Evolutionary conservation across 1,140 invertebrate species (phyloP), one percentile per base, ranked within the genome.

Genomic region (Idris sp.): DNA sequence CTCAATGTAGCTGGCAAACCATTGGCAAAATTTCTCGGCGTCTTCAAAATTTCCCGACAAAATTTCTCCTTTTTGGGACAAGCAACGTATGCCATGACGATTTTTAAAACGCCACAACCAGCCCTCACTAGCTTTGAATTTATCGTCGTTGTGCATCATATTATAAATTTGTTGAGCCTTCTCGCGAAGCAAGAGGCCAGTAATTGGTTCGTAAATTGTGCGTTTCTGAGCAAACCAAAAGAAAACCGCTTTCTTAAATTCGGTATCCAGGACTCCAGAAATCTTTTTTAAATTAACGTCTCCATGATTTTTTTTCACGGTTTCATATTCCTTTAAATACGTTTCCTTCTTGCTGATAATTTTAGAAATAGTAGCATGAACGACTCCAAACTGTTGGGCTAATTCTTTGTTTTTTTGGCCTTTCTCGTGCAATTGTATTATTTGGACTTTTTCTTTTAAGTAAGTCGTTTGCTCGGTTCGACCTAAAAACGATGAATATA

Each of bases 31-130:
- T 0, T 48, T 22, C 11, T 46, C 15, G 1, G 64, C 54, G 6
- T 31, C 35, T 5, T 49, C n/a, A 7, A 40, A 18, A 36, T 71
- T 30, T 1, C 30, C 35, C 2, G 67, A 61, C 15, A 46, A 16
- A 33, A 51, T 54, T 31, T 61, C 56, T 14, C 38, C 48, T 35
- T 69, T 49, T 1, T 49, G 7, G 1, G 22, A n/a, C 13, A 46
- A 11, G 2, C 11, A 14, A n/a, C 18, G 31, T 0, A 71, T 36
- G 1, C 48, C 48, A 36, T 71, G 40, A 13, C 54, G 33, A 6
- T 43, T 53, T 65, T 74, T 43, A 46, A 78, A 81, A 11, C 5
- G 31, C 8, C 14, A 25, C 28, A 67, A 25, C 62, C 49, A 48
- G 4, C 62, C 62, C 10, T 35, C 30, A 19, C 48, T 54, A 15